These are phyloP conservation scores for Eulithis testata DNA, from an alignment of 2,888 invertebrate species.

Conservation along the genomic window DNA sequence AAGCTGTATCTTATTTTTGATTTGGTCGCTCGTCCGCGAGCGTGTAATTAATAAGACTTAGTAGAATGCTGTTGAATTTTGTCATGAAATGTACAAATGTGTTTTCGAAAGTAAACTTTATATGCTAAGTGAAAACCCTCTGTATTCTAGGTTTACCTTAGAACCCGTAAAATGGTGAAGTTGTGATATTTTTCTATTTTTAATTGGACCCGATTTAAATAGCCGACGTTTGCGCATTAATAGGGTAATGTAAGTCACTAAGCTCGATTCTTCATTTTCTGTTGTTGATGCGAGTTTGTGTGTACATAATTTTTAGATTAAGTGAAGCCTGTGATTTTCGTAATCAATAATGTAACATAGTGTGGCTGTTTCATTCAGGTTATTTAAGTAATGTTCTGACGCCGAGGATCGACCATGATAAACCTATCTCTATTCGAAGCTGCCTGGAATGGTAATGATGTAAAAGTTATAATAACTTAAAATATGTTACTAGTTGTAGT, in stretches of 20 bases:
- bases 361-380: conserved; percentile 65
- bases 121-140: conserved; percentile 79
- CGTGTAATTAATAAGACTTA: conserved; percentile 79
- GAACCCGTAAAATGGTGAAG: conserved; percentile 75
- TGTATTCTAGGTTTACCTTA: conserved; percentile 80
- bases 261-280: conserved; percentile 77
- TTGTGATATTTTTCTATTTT: conserved; percentile 81
- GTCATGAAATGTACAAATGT: conserved; percentile 85
- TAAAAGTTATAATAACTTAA: conserved; percentile 26
- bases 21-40: conserved; percentile 67
- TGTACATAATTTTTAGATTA: conserved; percentile 81
- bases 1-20: conserved; percentile 67
- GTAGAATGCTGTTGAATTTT: conserved; percentile 83
- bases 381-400: conserved; percentile 44
- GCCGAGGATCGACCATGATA: conserved; percentile 43
- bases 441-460: conserved; percentile 33
- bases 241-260: conserved; percentile 73
- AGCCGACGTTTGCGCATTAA: conserved; percentile 61
- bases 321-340: conserved; percentile 79
- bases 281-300: conserved; percentile 78
- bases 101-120: conserved; percentile 81
- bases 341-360: conserved; percentile 69
- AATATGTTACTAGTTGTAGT: conserved; percentile 28
- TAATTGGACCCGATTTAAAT: conserved; percentile 44
- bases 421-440: conserved; percentile 32